Evolutionary conservation across 2,888 invertebrate genomes (phyloP).

Genomic region (Parasteatoda lunata): DNA sequence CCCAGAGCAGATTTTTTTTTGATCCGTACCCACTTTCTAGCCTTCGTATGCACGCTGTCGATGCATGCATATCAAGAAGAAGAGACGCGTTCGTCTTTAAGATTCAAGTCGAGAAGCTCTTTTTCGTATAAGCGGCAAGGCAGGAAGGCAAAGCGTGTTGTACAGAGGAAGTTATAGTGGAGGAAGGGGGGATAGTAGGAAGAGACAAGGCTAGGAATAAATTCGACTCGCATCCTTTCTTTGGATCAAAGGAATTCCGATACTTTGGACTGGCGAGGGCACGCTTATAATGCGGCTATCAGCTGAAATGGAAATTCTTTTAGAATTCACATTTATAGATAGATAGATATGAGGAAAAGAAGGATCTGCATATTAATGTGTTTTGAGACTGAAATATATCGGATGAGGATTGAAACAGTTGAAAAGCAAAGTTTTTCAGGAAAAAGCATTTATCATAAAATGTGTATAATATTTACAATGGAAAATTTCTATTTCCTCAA

Average conservation of each 20-base stretch:
- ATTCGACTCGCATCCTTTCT: constrained; percentile 39
- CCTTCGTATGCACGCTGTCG: not conserved
- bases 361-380: constrained; percentile 53
- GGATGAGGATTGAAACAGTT: constrained; percentile 21
- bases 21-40: not conserved
- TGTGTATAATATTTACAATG: not conserved
- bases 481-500: not conserved
- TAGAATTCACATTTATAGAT: constrained; percentile 26
- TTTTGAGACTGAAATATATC: constrained; percentile 30
- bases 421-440: not conserved
- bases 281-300: constrained; percentile 46
- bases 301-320: constrained; percentile 30
- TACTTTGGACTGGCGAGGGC: constrained; percentile 25
- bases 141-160: not conserved
- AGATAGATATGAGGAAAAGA: constrained; percentile 33
- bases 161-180: constrained; percentile 1
- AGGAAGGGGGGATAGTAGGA: not conserved
- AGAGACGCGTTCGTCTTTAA: constrained; percentile 20
- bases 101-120: constrained; percentile 20
- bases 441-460: not conserved
- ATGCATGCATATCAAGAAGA: constrained; percentile 23
- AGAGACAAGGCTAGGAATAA: constrained; percentile 21
- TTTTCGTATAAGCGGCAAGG: constrained; percentile 1
- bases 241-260: constrained; percentile 40
- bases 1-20: constrained; percentile 28